A percentile compares a stretch with the other conserved stretches of the same genome.
These are phyloP conservation scores for Chelidonichthys spinosus DNA, from an alignment of 2,797 vertebrate genomes.

Conservation along the genomic window DNA sequence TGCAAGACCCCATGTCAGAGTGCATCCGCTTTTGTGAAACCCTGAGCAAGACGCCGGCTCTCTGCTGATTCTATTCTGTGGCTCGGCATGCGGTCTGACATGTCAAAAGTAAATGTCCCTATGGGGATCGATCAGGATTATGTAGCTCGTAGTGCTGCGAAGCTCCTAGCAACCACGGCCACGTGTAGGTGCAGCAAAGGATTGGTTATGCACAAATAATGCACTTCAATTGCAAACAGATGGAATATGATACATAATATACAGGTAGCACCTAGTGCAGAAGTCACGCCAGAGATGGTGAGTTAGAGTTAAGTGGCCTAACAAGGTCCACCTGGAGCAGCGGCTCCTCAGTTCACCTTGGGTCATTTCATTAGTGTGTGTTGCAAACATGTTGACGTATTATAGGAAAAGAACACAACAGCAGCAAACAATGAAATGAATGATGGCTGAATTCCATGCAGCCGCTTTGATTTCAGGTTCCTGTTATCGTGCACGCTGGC, in stretches of 20 bases:
- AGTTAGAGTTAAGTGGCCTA: neutral
- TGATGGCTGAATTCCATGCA: too few species aligned
- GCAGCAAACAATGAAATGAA: too few species aligned
- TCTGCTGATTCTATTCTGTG: constrained; percentile 27
- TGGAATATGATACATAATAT: neutral
- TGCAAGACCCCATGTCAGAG: constrained; percentile 41
- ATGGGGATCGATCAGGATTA: constrained; percentile 37
- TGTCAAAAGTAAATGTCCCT: constrained; percentile 33
- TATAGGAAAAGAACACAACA: too few species aligned
- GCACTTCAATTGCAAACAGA: neutral
- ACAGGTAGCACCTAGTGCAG: neutral
- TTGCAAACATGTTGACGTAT: too few species aligned
- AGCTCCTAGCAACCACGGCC: constrained; percentile 28
- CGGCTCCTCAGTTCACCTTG: neutral
- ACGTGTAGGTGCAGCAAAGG: constrained; percentile 1
- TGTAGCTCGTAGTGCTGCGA: constrained; percentile 19
- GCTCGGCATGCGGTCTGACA: constrained; percentile 40
- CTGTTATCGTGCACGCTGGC: too few species aligned
- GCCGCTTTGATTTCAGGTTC: too few species aligned
- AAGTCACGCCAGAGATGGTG: neutral
- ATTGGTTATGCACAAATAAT: neutral
- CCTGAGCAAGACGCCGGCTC: constrained; percentile 7
- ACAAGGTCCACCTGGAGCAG: neutral
- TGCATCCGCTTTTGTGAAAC: constrained; percentile 30
- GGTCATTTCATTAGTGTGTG: neutral